These are phyloP conservation scores for Porites cylindrica DNA, from an alignment of 92 coral and sea anemone species.

Conservation along the genomic window DNA sequence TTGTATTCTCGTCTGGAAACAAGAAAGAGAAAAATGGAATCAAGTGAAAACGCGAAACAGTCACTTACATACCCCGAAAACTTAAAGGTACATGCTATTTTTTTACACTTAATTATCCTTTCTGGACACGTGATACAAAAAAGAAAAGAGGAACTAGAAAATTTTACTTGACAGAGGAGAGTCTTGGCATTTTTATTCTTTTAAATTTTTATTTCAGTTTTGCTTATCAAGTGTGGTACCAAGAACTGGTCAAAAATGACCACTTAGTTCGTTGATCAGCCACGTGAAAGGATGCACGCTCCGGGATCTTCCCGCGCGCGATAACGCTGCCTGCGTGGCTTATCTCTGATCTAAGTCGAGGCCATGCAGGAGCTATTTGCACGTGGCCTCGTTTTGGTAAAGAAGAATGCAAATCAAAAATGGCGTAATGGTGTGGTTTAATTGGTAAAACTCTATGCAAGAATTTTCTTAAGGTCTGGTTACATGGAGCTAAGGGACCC, in stretches of 20 bases:
- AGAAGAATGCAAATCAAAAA: no score
- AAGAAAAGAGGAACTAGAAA: no score
- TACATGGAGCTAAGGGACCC: no score
- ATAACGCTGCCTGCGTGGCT: neutral
- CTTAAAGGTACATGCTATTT: neutral
- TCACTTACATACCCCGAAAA: neutral
- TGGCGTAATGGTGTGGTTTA: no score
- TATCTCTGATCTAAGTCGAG: neutral
- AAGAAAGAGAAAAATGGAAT: constrained; percentile 21
- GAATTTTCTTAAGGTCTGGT: no score
- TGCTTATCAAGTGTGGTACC: no score
- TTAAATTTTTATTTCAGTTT: no score
- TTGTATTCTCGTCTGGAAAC: constrained; percentile 66
- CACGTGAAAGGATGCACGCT: neutral
- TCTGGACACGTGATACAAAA: no score
- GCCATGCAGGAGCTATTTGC: neutral
- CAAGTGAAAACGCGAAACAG: neutral
- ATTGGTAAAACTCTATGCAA: no score
- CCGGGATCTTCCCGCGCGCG: neutral
- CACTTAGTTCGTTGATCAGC: neutral
- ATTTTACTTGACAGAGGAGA: no score
- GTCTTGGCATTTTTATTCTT: no score
- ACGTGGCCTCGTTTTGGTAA: no score
- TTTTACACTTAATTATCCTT: neutral
- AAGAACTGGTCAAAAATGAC: neutral